Evolutionary conservation across 2,797 vertebrate species (phyloP), one percentile per base, ranked within the genome.

Genomic region (Macrochelys suwanniensis): DNA sequence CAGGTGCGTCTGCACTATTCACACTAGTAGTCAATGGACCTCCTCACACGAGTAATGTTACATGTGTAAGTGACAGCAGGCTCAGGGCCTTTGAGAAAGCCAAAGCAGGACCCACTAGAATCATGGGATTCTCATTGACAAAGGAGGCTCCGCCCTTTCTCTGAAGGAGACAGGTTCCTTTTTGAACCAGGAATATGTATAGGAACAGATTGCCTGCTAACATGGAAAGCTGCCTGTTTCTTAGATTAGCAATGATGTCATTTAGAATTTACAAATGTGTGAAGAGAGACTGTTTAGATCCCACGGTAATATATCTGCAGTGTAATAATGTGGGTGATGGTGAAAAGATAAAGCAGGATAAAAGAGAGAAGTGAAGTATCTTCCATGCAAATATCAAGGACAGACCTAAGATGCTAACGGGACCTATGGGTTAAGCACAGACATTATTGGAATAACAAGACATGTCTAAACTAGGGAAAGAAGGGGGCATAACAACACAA

Each of bases 221-320:
- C 59, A 85, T 90, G 96, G 95, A 97, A 95, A 96, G 68, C 89
- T 89, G 82, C 82, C 92, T 89, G 77, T 31, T 95, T 92, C 90
- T 93, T 85, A 96, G 96, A 94, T 94, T 97, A 97, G 84, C 1
- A 0, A 91, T 94, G 95, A 90, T 90, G 89, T 86, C 94, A 95
- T 97, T 94, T 85, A 82, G 82, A 90, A 96, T 97, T 97, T 97
- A 96, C 94, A 95, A 96, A 93, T 94, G 84, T 90, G 94, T 91
- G 90, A 59, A 91, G 53, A 88, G 84, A 54, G 80, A 77, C 65
- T 19, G 76, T 53, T 91, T 82, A 50, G 61, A 95, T 95, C 95
- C 88, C 92, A 80, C 57, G 92, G 89, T 95, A 93, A 86, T 42
- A 4, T 92, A 88, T 90, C 91, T 91, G 88, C 5, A 49, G 71